Base-by-base conservation (phyloP, 2,113 vertebrate genomes). In the Chaetodon trifascialis region DNA sequence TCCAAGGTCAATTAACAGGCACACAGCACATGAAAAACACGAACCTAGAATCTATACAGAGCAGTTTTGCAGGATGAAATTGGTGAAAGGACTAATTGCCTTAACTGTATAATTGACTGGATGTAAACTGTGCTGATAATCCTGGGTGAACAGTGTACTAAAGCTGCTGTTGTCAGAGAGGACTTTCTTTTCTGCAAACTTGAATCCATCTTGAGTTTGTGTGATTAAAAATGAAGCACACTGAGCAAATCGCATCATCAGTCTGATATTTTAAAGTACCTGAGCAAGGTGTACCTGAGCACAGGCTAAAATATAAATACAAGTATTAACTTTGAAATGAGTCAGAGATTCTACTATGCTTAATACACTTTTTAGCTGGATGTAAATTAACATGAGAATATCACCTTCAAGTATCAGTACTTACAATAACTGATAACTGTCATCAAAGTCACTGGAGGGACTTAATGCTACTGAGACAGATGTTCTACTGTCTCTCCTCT, bases 1-100 rank as follows among this genome's bases (percentile, higher is more conserved):
- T 75, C 73, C 82, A 89, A 89, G 91, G 87, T 89, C 90, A 88
- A 58, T 42, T 54, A 44, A 34, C 58, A n/a, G 42, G 42, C 70
- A 76, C 60, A 15, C 12, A 58, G 10, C 56, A 70, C 15, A 42
- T 46, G 60, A 2, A 72, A 64, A 73, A 84, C 30, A 30, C 12
- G 21, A 80, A 23, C 5, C 14, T 1, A 44, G 47, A 64, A 38
- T 65, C 23, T 56, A 46, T 44, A 23, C 16, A 56, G 46, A 70
- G 54, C n/a, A 76, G 30, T 38, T 51, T 16, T 63, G 11, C 2
- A 11, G 42, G 19, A 30, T 1, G 8, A 42, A 62, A 46, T 47
- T 0, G 7, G 21, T 23, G n/a, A 80, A 17, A 55, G 42, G 42
- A 25, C 58, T 66, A 55, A 73, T 68, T 30, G 34, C 10, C 4